Conservation (phyloP, 1,140 invertebrate genomes). For the Steinernema khuongi region DNA sequence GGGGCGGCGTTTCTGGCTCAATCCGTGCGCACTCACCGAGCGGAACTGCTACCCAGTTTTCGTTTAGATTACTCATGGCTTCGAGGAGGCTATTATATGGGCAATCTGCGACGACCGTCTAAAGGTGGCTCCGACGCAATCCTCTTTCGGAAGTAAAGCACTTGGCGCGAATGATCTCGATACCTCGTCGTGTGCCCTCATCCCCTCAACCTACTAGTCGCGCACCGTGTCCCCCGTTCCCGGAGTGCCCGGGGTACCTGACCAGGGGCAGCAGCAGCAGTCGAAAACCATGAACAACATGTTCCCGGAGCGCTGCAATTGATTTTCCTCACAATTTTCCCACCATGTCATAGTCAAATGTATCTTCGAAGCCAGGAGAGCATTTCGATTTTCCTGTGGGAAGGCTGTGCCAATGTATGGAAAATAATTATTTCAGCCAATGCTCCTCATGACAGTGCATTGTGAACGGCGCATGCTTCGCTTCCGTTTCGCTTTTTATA, state of each 20-base stretch:
- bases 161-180: no score
- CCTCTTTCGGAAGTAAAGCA: no score
- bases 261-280: no score
- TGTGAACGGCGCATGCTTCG: no score
- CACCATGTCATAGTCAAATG: not conserved
- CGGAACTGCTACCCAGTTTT: constrained; percentile 11
- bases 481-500: not conserved
- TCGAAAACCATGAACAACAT: not conserved
- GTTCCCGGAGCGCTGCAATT: not conserved
- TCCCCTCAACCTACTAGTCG: no score
- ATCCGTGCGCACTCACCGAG: not conserved
- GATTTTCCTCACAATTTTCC: constrained; percentile 4
- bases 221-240: no score
- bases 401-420: not conserved
- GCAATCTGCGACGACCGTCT: constrained; percentile 14
- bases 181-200: no score
- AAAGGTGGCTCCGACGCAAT: not conserved
- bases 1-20: not conserved
- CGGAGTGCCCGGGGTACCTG: no score
- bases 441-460: not conserved
- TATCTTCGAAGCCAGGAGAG: not conserved
- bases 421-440: not conserved
- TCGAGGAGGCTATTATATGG: not conserved
- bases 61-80: constrained; percentile 13
- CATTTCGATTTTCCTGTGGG: constrained; percentile 1